Percentiles rank a stretch among this genome's conserved stretches.
Conservation (phyloP, 2,888 invertebrate species). For the Plagodis pulveraria region DNA sequence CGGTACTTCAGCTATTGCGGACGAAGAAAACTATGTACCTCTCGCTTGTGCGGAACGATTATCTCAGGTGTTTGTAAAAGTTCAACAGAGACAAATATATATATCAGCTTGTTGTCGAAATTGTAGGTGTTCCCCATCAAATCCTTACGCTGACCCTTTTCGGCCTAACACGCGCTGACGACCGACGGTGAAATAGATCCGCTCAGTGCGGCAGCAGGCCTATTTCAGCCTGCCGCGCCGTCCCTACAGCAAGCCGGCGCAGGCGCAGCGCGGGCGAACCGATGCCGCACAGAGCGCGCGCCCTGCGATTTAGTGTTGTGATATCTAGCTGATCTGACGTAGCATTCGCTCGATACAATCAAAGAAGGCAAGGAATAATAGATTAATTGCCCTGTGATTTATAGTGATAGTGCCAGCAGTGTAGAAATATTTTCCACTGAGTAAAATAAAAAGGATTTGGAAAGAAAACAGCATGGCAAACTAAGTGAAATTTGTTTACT, state of each 20-base stretch:
- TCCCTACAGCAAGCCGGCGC: constrained; percentile 16
- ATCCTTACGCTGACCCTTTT: too few species aligned
- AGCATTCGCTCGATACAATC: not conserved
- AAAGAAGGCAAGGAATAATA: not conserved
- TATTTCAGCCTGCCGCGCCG: constrained; percentile 15
- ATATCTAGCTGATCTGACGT: constrained; percentile 8
- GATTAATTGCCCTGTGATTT: not conserved
- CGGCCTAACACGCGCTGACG: too few species aligned
- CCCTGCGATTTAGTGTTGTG: constrained; percentile 19
- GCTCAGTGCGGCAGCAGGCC: constrained; percentile 19
- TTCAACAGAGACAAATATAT: too few species aligned
- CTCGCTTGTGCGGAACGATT: too few species aligned
- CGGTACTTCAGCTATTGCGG: too few species aligned
- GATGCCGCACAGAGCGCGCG: constrained; percentile 27
- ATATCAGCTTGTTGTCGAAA: too few species aligned
- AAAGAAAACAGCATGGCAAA: too few species aligned
- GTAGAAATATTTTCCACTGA: constrained; percentile 8
- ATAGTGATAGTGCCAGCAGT: not conserved
- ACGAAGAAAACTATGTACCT: too few species aligned
- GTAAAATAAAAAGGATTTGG: constrained; percentile 35
- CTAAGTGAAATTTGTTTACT: too few species aligned
- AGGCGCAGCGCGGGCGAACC: too few species aligned
- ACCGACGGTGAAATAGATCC: constrained; percentile 17
- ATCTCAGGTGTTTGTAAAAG: too few species aligned
- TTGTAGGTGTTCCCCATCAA: too few species aligned